These are phyloP conservation scores for Tinamus major DNA, from an alignment of 2,797 vertebrate species.

Conservation along the genomic window DNA sequence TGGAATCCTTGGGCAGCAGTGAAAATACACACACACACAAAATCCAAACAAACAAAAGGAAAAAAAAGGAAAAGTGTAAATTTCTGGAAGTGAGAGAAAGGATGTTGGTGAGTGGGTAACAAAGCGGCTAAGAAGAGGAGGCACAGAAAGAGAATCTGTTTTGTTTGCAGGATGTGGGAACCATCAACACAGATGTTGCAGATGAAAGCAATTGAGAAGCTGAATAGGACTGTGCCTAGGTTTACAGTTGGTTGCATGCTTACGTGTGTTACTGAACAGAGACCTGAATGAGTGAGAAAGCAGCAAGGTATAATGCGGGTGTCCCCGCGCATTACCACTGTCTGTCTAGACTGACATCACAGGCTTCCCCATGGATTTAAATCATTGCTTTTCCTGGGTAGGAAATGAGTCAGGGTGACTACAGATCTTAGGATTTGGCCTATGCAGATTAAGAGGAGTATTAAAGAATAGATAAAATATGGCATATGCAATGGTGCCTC, in stretches of 20 bases:
- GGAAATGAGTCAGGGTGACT: slow-evolving; percentile 68
- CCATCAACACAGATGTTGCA: slow-evolving; percentile 64
- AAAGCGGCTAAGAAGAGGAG: slow-evolving; percentile 26
- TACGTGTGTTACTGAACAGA: slow-evolving; percentile 31
- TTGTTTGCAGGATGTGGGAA: slow-evolving; percentile 58
- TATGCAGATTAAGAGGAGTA: slow-evolving; percentile 46
- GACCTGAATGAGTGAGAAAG: slow-evolving; percentile 37
- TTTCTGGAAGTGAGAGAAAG: neutral
- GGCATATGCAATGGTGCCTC: slow-evolving; percentile 24
- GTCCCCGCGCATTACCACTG: neutral
- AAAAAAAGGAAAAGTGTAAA: neutral
- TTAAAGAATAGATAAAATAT: slow-evolving; percentile 46
- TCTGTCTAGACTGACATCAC: slow-evolving; percentile 48
- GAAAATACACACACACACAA: neutral
- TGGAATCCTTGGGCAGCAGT: neutral
- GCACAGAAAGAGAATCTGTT: slow-evolving; percentile 52
- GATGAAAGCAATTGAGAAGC: slow-evolving; percentile 33
- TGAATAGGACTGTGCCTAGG: slow-evolving; percentile 37
- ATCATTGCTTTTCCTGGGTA: slow-evolving; percentile 11
- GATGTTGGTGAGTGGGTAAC: slow-evolving; percentile 25
- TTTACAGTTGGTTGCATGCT: slow-evolving; percentile 39
- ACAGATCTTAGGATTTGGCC: slow-evolving; percentile 18
- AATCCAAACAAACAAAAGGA: neutral
- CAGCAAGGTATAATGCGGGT: slow-evolving; percentile 38
- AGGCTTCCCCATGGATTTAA: slow-evolving; percentile 51